These are phyloP conservation scores for Sicus ferrugineus DNA, from an alignment of 2,888 invertebrate genomes.

Conservation along the genomic window DNA sequence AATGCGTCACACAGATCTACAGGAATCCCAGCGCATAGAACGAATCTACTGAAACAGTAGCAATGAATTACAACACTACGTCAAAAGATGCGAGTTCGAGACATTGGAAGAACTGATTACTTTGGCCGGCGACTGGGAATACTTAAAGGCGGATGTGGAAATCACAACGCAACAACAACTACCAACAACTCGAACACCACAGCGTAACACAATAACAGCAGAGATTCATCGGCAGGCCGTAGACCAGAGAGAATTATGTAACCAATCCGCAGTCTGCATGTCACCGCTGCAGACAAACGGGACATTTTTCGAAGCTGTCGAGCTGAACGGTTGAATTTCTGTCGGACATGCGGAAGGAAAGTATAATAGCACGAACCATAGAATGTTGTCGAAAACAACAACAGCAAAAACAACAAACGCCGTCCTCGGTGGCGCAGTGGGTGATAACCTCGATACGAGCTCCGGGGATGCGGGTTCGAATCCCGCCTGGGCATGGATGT, in stretches of 20 bases:
- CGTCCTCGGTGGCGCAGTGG: too few relatives aligned
- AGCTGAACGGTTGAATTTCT: background rate
- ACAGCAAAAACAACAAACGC: too few relatives aligned
- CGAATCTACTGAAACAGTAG: too few relatives aligned
- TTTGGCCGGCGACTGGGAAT: too few relatives aligned
- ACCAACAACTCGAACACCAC: too few relatives aligned
- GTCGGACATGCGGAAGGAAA: background rate
- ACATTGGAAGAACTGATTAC: background rate
- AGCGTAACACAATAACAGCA: background rate
- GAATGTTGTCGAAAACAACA: background rate
- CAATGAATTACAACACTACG: too few relatives aligned
- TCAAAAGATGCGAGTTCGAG: too few relatives aligned
- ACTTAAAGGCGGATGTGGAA: too few relatives aligned
- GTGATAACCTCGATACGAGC: too few relatives aligned
- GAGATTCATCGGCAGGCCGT: background rate
- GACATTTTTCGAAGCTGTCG: background rate
- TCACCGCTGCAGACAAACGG: background rate
- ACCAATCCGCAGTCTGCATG: background rate
- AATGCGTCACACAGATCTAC: background rate
- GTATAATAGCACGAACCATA: background rate
- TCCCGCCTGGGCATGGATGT: too few relatives aligned
- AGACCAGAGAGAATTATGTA: background rate
- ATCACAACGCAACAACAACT: too few relatives aligned
- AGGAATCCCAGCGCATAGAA: background rate
- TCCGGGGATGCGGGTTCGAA: too few relatives aligned